Conservation (phyloP, 2,888 invertebrate species). For the Rhamnusium bicolor region DNA sequence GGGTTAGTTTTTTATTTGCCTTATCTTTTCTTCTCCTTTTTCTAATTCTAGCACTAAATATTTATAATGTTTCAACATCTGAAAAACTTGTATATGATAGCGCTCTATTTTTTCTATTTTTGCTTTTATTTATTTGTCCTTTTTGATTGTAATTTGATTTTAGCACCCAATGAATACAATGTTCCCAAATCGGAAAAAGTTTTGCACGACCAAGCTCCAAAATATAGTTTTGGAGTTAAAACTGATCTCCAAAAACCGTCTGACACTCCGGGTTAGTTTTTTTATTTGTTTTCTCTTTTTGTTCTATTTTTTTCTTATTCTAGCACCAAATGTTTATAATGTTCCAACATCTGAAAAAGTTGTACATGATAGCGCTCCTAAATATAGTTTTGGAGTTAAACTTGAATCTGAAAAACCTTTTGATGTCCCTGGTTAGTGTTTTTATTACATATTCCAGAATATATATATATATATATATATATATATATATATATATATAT, state of each 20-base stretch:
- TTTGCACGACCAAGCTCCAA: constrained; percentile 72
- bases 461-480: too few relatives aligned
- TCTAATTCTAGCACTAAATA: constrained; percentile 70
- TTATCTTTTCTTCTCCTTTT: background rate
- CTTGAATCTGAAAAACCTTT: constrained; percentile 74
- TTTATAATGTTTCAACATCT: constrained; percentile 72
- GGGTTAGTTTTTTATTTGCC: constrained; percentile 64
- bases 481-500: too few relatives aligned
- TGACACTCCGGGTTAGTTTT: constrained; percentile 75
- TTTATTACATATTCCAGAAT: background rate
- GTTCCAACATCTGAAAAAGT: constrained; percentile 74
- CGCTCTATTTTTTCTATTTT: constrained; percentile 12
- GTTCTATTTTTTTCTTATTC: background rate
- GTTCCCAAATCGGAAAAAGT: constrained; percentile 76
- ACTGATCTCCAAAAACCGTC: constrained; percentile 75
- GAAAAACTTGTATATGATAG: too few relatives aligned
- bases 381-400: constrained; percentile 80
- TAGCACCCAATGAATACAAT: constrained; percentile 74
- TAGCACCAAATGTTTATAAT: constrained; percentile 72
- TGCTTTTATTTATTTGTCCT: too few relatives aligned
- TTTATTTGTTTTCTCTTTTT: background rate
- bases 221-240: constrained; percentile 81
- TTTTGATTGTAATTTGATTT: constrained; percentile 62
- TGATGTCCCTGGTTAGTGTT: constrained; percentile 65
- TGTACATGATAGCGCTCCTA: constrained; percentile 74